These are phyloP conservation scores for Pyrrhia umbra DNA, from an alignment of 2,888 invertebrate species.

Conservation along the genomic window DNA sequence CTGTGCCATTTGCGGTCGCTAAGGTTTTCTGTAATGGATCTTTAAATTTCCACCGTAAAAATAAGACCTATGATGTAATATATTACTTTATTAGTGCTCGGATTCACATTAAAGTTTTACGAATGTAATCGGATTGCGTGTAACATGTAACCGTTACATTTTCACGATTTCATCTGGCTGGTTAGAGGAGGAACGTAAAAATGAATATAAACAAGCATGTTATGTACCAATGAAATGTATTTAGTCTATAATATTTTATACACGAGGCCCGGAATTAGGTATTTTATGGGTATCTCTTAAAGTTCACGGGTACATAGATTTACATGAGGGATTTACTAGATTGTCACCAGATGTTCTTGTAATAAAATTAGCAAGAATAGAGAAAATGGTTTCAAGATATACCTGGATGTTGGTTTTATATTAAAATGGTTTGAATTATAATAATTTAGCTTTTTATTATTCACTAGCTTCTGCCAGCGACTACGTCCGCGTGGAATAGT, in stretches of 20 bases:
- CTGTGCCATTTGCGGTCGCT: constrained; percentile 59
- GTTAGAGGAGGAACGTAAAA: constrained; percentile 55
- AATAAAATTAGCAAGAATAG: constrained; percentile 10
- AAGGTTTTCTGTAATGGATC: constrained; percentile 59
- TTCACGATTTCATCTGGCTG: constrained; percentile 63
- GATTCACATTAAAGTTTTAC: constrained; percentile 62
- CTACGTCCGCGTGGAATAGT: no score
- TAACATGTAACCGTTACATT: constrained; percentile 61
- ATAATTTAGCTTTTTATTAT: no score
- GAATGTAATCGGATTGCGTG: constrained; percentile 61
- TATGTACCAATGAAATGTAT: constrained; percentile 69
- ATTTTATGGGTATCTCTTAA: constrained; percentile 75
- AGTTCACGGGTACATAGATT: constrained; percentile 48
- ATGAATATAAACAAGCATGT: constrained; percentile 44
- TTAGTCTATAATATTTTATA: constrained; percentile 57
- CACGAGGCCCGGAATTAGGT: constrained; percentile 52
- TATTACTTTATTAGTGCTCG: constrained; percentile 58
- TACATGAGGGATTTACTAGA: constrained; percentile 10
- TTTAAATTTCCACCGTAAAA: constrained; percentile 61
- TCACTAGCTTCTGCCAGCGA: no score
- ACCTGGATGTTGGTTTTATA: no score
- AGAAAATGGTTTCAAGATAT: constrained; percentile 18
- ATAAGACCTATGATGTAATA: constrained; percentile 36
- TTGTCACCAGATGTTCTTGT: constrained; percentile 1
- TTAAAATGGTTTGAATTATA: no score